phyloP scores from a whole-genome alignment of 2,113 vertebrate species.

The western clawed frog (Xenopus tropicalis) region DNA sequence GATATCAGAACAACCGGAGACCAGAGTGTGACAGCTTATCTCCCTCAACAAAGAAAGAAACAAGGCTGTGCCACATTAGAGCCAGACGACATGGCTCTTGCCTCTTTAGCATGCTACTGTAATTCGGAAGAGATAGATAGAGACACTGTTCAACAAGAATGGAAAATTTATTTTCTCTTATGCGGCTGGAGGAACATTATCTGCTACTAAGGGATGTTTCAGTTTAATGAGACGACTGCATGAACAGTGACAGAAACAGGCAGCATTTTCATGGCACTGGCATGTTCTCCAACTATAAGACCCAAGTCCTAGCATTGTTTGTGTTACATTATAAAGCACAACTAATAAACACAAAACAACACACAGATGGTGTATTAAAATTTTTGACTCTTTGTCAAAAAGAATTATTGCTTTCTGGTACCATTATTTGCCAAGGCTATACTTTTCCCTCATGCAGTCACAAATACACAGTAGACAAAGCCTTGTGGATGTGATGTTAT shows the following conservation, averaged over 20 bases:
- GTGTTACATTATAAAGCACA: background rate
- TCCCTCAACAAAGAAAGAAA: conserved; percentile 2
- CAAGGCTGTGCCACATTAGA: conserved; percentile 2
- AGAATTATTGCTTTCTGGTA: too few species aligned
- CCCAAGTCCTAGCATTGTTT: background rate
- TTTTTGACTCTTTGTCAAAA: too few species aligned
- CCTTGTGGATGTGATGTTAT: too few species aligned
- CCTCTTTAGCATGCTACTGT: conserved; percentile 12
- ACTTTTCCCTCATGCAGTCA: too few species aligned
- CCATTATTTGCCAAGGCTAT: too few species aligned
- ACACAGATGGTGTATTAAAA: background rate
- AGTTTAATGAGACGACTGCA: conserved; percentile 3
- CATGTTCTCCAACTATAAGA: background rate
- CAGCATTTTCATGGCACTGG: background rate
- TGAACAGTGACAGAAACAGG: background rate
- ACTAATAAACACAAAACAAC: conserved; percentile 1
- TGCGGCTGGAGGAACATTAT: background rate
- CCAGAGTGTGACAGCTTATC: conserved; percentile 14
- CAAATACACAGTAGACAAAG: too few species aligned
- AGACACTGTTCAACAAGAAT: conserved; percentile 1
- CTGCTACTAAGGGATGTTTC: background rate
- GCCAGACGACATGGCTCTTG: background rate
- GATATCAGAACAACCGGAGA: conserved; percentile 14
- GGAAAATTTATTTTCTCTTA: background rate
- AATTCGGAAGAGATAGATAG: background rate